Base-by-base conservation (phyloP, 2,113 vertebrate species). In the Columba janthina region DNA sequence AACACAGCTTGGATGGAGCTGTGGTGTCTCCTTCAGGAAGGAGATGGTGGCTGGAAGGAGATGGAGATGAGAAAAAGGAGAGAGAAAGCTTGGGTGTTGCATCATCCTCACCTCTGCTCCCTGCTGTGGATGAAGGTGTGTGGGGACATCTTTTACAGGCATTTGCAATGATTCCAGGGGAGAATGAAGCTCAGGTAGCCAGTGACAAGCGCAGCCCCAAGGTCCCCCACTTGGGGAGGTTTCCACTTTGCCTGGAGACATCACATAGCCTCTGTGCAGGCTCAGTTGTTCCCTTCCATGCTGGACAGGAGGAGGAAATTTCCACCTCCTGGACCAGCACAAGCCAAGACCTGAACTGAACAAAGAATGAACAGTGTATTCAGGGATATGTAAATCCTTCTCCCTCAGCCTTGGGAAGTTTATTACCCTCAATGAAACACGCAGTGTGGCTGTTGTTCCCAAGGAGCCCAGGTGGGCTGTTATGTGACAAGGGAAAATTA, bases 401-500 rank as follows among this genome's bases (percentile, higher is more conserved):
- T 89, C 9, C 54, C 7, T 5, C 29, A 76, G 54, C 64, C 57
- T 42, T 58, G 77, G 82, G 80, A 89, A 92, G n/a, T 90, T 96
- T 92, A 79, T 76, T 87, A 80, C 66, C 84, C 74, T 89, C 79
- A 72, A 80, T 14, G 3, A 82, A 87, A 91, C 15, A 19, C 61
- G 14, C 46, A 75, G 34, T 26, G 46, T 85, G 46, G 53, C 67
- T 94, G 78, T 82, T 26, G 5, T 78, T 91, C 40, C 81, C 4
- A 12, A 85, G 88, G 67, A 87, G 85, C 90, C 91, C 94, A 80
- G 78, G 40, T 6, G 4, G 80, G 61, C 76, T 2, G 2, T 90
- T 96, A 78, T 69, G 70, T 62, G 76, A 65, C 81, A 77, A 81
- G 77, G 84, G 94, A 95, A 96, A 93, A 96, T 96, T 88, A 93